Conservation (phyloP, 2,797 vertebrate genomes). For the Gymnothorax reevesii region DNA sequence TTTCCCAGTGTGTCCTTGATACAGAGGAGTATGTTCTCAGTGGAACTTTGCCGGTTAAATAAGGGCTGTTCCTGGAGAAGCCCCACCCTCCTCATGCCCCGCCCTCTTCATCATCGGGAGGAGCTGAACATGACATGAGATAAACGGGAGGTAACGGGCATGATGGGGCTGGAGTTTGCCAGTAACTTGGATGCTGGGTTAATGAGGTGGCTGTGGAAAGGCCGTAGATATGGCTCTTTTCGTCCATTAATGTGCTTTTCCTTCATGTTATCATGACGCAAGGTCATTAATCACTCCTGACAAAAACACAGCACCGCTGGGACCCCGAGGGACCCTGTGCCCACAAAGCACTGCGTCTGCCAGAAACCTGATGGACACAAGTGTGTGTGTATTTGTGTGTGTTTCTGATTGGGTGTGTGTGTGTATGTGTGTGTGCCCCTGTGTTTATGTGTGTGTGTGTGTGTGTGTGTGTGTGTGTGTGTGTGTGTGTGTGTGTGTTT, state of each 20-base stretch:
- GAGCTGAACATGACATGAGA: slow-evolving; percentile 38
- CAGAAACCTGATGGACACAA: slow-evolving; percentile 31
- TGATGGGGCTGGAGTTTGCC: slow-evolving; percentile 49
- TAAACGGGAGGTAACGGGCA: slow-evolving; percentile 56
- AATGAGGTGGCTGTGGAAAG: slow-evolving; percentile 61
- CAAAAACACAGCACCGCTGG: slow-evolving; percentile 59
- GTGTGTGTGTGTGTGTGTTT: slow-evolving; percentile 2
- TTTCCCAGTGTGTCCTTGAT: too few species aligned
- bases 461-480: background rate
- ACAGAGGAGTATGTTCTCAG: too few species aligned
- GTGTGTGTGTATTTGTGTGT: background rate
- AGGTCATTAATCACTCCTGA: slow-evolving; percentile 78
- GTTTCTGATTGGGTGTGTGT: background rate
- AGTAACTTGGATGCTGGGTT: slow-evolving; percentile 54
- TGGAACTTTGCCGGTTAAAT: too few species aligned
- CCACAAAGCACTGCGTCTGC: slow-evolving; percentile 23
- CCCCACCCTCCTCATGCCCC: background rate
- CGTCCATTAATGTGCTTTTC: slow-evolving; percentile 67
- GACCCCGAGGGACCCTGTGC: slow-evolving; percentile 48
- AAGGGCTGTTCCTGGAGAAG: background rate
- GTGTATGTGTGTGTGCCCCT: background rate
- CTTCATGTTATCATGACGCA: slow-evolving; percentile 69
- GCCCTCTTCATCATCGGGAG: background rate
- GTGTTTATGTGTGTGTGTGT: background rate
- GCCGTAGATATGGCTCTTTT: slow-evolving; percentile 65